Conservation (phyloP, 2,888 invertebrate species). For the Dryocosmus kuriphilus region DNA sequence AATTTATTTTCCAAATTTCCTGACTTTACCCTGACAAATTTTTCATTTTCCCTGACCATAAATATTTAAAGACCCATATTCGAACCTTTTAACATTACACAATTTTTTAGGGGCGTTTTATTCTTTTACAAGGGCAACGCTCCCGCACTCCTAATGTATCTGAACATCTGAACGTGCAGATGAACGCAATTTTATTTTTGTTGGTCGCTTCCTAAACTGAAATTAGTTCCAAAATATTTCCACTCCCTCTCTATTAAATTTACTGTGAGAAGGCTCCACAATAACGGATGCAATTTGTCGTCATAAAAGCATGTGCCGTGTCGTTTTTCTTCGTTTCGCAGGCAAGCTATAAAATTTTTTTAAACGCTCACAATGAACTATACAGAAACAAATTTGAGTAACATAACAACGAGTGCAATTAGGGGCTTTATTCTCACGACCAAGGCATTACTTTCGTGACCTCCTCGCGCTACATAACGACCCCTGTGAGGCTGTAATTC, state of each 20-base stretch:
- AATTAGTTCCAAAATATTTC: no score
- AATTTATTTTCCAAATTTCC: no score
- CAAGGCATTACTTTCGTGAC: constrained; percentile 63
- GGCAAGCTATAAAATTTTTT: not conserved
- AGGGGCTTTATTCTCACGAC: constrained; percentile 64
- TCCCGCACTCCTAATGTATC: no score
- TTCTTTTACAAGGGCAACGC: no score
- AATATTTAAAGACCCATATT: no score
- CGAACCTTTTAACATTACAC: no score
- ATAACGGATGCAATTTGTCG: not conserved
- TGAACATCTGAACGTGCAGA: no score
- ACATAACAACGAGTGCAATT: constrained; percentile 64
- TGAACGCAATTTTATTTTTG: no score
- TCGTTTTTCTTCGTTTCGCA: constrained; percentile 12
- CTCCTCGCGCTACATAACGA: constrained; percentile 58
- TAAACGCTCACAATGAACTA: constrained; percentile 11
- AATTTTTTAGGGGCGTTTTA: no score
- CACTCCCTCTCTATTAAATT: not conserved
- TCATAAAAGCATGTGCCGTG: constrained; percentile 6
- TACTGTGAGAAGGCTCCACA: not conserved
- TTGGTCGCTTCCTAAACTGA: no score
- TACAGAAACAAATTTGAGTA: constrained; percentile 57
- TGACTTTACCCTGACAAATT: no score
- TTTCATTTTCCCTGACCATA: no score
- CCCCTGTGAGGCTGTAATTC: constrained; percentile 67